Evolutionary conservation across 2,797 vertebrate species (phyloP).

Genomic region (Pampus argenteus): DNA sequence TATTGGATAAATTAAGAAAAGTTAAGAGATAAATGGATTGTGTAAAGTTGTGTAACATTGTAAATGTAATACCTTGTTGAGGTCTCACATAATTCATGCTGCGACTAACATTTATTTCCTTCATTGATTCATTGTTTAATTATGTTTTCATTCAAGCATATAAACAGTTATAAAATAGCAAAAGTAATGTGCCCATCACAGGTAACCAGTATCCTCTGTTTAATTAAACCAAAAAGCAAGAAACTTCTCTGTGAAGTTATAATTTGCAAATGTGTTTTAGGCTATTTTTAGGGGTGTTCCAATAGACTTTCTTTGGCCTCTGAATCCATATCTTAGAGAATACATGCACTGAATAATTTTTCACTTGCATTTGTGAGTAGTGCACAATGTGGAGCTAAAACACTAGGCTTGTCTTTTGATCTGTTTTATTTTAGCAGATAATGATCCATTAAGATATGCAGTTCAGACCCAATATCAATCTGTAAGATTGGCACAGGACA

Average conservation of each 20-base stretch:
- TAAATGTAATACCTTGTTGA: not conserved
- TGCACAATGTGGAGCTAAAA: too few species aligned
- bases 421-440: too few species aligned
- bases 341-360: too few species aligned
- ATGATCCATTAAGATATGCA: too few species aligned
- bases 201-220: not conserved
- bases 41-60: not conserved
- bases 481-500: too few species aligned
- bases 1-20: not conserved
- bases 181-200: not conserved
- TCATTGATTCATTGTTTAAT: not conserved
- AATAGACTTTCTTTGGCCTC: too few species aligned
- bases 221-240: not conserved
- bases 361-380: too few species aligned
- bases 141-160: not conserved
- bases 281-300: too few species aligned
- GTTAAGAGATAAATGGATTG: not conserved
- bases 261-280: not conserved
- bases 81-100: not conserved
- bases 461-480: too few species aligned
- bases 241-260: not conserved
- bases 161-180: not conserved
- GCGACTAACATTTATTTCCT: not conserved
- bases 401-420: too few species aligned
- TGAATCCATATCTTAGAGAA: too few species aligned